Evolutionary conservation across 2,888 invertebrate genomes (phyloP), one percentile per base, ranked within the genome.

Genomic region (Rhagophthalmus giganteus): DNA sequence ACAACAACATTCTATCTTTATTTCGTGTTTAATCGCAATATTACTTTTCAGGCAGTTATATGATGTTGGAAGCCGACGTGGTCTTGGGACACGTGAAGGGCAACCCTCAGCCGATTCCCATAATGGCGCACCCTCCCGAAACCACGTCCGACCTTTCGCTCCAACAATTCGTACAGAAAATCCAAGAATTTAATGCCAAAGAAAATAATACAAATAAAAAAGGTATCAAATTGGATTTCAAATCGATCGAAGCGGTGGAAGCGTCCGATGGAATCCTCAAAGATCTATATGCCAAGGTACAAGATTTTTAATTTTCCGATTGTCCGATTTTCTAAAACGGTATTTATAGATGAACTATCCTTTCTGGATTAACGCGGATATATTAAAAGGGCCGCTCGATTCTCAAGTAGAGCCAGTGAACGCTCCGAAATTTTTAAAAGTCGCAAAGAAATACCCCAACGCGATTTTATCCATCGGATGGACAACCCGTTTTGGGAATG

Each of bases 221-320:
- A 69, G 94, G 93, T 0, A 82, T 93, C 1, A 95, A 95, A 70
- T 75, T 95, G 31, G 94, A 94, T 74, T 94, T 94, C 69, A 94
- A 94, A 73, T 81, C 82, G 1, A 84, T 86, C 30, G 86, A 87
- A 32, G 89, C 87, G 0, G 87, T 86, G 65, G 78, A 81, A 45
- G 76, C 75, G 26, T 81, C 87, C 2, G 73, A 81, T 20, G 67
- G 69, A 0, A 72, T 81, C 38, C 62, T 84, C 14, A 66, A 69
- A 3, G n/a, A 38, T 20, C 20, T 48, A 7, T 55, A 54, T 28
- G 10, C 40, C 7, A 35, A 53, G 42, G 57, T 58, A 49, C 20
- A 20, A 20, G 7, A 20, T 20, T 20, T 20, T 20, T 7, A 20
- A 20, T 20, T n/a, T n/a, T n/a, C n/a, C n/a, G n/a, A n/a, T n/a